These are phyloP conservation scores for Hypomecis atomaria DNA, from an alignment of 2,888 invertebrate genomes.

Conservation along the genomic window DNA sequence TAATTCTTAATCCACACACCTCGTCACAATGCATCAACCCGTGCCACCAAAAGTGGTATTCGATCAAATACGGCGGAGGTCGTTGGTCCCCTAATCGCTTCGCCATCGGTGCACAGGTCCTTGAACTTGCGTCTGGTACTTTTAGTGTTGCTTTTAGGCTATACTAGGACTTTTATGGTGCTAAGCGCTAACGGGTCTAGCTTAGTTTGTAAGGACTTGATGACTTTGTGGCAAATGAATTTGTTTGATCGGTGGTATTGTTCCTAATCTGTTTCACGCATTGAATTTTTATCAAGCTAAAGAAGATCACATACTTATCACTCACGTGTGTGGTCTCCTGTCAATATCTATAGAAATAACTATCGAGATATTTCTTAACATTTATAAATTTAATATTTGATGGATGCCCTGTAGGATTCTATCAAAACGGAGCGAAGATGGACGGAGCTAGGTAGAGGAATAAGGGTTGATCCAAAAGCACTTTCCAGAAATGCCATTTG, in stretches of 20 bases:
- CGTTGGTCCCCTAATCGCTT: constrained; percentile 74
- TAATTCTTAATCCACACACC: constrained; percentile 14
- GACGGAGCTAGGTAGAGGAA: too few species aligned
- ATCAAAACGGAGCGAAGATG: too few species aligned
- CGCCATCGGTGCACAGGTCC: constrained; percentile 57
- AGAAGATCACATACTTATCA: too few species aligned
- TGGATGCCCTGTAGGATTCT: too few species aligned
- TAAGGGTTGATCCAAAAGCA: too few species aligned
- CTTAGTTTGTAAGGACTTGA: constrained; percentile 6
- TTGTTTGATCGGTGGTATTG: neutral
- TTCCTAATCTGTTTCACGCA: neutral
- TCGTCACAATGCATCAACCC: constrained; percentile 38
- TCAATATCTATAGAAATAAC: too few species aligned
- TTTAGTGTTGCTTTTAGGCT: constrained; percentile 17
- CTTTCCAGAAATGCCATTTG: too few species aligned
- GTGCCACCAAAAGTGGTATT: constrained; percentile 45
- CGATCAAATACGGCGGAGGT: constrained; percentile 56
- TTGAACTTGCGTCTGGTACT: constrained; percentile 47
- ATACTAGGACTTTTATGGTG: constrained; percentile 37
- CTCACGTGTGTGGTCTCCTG: too few species aligned
- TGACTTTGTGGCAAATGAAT: neutral
- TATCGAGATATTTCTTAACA: too few species aligned
- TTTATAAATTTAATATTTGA: too few species aligned
- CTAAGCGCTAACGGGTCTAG: constrained; percentile 42
- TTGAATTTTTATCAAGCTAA: too few species aligned